Evolutionary conservation across 2,888 invertebrate species (phyloP).

Genomic region (Ennomos quercinarius): DNA sequence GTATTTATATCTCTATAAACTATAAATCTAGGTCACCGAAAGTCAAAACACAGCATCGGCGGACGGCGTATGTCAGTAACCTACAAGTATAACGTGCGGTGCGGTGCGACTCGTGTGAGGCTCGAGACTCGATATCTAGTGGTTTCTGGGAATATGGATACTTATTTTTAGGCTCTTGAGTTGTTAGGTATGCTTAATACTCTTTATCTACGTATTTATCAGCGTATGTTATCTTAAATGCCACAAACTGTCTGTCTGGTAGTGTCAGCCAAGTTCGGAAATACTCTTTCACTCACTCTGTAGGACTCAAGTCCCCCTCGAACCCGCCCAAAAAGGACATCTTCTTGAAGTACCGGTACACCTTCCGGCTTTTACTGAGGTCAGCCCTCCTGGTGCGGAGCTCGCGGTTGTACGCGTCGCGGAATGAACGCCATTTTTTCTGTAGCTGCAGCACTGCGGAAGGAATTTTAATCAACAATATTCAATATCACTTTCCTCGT

Average conservation of each 20-base stretch:
- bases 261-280: neutral
- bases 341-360: conserved; percentile 75
- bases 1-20: too few species aligned
- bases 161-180: too few species aligned
- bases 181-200: too few species aligned
- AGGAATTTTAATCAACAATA: conserved; percentile 3
- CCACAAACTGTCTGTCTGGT: neutral
- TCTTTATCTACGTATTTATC: too few species aligned
- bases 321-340: conserved; percentile 76
- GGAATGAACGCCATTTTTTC: conserved; percentile 76
- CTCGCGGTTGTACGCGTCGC: conserved; percentile 78
- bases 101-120: too few species aligned
- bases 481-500: neutral
- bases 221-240: too few species aligned
- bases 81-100: too few species aligned
- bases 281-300: conserved; percentile 55
- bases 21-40: too few species aligned
- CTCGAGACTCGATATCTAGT: too few species aligned
- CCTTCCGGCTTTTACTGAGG: conserved; percentile 56
- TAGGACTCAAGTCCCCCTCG: conserved; percentile 65
- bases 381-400: conserved; percentile 62
- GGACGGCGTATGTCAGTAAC: too few species aligned
- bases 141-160: too few species aligned
- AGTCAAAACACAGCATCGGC: too few species aligned
- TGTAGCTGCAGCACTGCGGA: conserved; percentile 71